These are phyloP conservation scores for Rhynchopsitta pachyrhyncha DNA, from an alignment of 2,113 vertebrate species.

Conservation along the genomic window DNA sequence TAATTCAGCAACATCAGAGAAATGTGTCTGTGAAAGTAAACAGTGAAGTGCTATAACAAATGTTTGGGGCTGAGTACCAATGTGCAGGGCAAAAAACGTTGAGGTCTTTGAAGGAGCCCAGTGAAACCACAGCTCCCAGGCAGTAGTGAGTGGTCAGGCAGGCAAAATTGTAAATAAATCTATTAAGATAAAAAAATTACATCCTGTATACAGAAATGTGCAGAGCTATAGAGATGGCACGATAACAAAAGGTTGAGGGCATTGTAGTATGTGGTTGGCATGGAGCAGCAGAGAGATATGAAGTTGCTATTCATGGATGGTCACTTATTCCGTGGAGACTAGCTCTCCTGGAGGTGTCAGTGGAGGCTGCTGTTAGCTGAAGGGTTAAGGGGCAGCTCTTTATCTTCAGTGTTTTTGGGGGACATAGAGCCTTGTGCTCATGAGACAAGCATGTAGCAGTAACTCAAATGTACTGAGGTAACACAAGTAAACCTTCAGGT, in stretches of 20 bases:
- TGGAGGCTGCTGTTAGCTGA: background rate
- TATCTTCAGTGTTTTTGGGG: background rate
- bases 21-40: background rate
- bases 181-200: background rate
- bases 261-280: background rate
- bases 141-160: background rate
- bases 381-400: background rate
- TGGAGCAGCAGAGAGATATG: background rate
- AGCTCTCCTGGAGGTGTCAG: background rate
- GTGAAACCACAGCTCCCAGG: background rate
- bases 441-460: background rate
- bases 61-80: background rate
- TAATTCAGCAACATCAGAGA: background rate
- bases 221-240: background rate
- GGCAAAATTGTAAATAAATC: background rate
- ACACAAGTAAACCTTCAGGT: background rate
- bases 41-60: background rate
- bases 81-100: background rate
- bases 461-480: background rate
- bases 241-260: background rate
- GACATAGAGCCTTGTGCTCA: background rate
- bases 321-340: background rate
- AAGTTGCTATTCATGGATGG: background rate
- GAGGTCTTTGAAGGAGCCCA: background rate
- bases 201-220: background rate